These are phyloP conservation scores for Macquaria ambigua DNA, from an alignment of 2,113 vertebrate species.

Conservation along the genomic window DNA sequence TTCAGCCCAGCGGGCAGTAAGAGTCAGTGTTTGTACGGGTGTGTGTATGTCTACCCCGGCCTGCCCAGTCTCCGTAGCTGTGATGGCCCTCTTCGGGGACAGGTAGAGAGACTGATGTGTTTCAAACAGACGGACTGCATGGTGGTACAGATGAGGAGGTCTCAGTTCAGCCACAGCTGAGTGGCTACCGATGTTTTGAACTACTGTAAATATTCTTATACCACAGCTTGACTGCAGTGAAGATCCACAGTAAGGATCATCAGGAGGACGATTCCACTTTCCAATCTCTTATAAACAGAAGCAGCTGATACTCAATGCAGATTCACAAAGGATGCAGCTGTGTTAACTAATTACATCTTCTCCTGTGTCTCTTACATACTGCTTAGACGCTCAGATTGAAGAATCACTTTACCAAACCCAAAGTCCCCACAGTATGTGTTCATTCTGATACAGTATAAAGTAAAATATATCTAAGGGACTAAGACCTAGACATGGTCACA, in stretches of 20 bases:
- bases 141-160: not conserved
- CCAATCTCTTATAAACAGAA: not conserved
- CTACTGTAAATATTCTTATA: conserved; percentile 1
- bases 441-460: not conserved
- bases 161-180: conserved; percentile 12
- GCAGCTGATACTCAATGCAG: not conserved
- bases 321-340: not conserved
- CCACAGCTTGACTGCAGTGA: not conserved
- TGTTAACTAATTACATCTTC: not conserved
- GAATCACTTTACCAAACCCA: not conserved
- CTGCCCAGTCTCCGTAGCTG: conserved; percentile 6
- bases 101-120: conserved; percentile 3
- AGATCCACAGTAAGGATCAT: not conserved
- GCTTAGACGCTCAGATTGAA: not conserved
- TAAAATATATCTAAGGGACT: not conserved
- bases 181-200: not conserved
- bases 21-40: conserved; percentile 27
- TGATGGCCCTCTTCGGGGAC: conserved; percentile 11
- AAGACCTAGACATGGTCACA: not conserved
- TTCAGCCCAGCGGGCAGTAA: conserved; percentile 37
- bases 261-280: not conserved
- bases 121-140: conserved; percentile 14
- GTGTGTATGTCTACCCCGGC: conserved; percentile 25
- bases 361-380: not conserved
- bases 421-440: not conserved